Evolutionary conservation across 1,140 invertebrate species (phyloP).

Genomic region (Drosophila jambulina): DNA sequence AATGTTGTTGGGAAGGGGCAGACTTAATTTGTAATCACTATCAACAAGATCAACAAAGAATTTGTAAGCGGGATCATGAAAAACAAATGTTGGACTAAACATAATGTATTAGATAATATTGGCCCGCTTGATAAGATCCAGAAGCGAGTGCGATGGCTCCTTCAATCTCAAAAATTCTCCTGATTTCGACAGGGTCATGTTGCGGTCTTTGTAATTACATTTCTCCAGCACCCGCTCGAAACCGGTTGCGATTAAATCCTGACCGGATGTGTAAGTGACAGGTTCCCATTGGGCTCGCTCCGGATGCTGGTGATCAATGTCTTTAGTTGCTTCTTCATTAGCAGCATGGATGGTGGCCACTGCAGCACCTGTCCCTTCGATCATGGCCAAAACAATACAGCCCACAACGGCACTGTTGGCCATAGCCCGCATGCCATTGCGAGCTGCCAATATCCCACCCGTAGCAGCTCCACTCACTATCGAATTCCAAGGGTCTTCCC

Average conservation of each 20-base stretch:
- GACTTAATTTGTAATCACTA: background rate
- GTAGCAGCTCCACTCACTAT: slow-evolving; percentile 68
- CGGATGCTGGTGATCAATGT: background rate
- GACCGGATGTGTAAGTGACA: background rate
- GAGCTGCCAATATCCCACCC: slow-evolving; percentile 64
- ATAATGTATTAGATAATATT: slow-evolving; percentile 42
- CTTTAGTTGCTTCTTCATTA: background rate
- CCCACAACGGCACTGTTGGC: slow-evolving; percentile 69
- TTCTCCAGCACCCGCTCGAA: slow-evolving; percentile 58
- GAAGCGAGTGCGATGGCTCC: slow-evolving; percentile 36
- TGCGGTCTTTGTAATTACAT: slow-evolving; percentile 16
- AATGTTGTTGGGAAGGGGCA: background rate
- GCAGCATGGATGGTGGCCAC: slow-evolving; percentile 69
- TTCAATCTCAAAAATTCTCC: background rate
- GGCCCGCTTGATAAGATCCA: slow-evolving; percentile 55
- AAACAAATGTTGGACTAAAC: background rate
- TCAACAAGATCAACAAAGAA: slow-evolving; percentile 14
- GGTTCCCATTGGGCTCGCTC: slow-evolving; percentile 56
- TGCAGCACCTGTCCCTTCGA: slow-evolving; percentile 65
- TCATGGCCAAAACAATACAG: slow-evolving; percentile 64
- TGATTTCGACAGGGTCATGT: background rate
- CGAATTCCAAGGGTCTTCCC: slow-evolving; percentile 71
- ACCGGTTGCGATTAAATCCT: slow-evolving; percentile 9
- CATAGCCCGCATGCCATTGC: slow-evolving; percentile 69
- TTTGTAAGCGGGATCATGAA: slow-evolving; percentile 26